A percentile compares a stretch with the other conserved stretches of the same genome.
Evolutionary conservation across 2,888 invertebrate genomes (phyloP).

Genomic region (Caenorhabditis imperialis): DNA sequence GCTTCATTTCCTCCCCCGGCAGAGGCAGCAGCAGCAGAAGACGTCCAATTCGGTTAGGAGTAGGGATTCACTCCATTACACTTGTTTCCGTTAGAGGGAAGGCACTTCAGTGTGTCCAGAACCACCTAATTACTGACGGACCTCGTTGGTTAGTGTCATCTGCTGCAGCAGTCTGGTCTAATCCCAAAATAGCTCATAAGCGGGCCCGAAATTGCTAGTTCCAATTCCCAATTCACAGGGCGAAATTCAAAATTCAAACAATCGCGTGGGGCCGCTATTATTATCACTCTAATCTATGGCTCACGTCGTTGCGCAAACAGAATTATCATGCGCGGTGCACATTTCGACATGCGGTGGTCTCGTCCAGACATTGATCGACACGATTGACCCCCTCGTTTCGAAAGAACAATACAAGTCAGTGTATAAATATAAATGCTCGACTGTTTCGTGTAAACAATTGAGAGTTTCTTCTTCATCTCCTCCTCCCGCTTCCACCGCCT

Average conservation of each 20-base stretch:
- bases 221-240: too few relatives aligned
- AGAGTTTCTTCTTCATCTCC: background rate
- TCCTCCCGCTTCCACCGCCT: background rate
- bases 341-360: too few relatives aligned
- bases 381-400: too few relatives aligned
- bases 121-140: constrained; percentile 37
- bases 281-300: constrained; percentile 53
- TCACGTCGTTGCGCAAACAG: constrained; percentile 44
- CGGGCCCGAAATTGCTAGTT: too few relatives aligned
- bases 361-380: too few relatives aligned
- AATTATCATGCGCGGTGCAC: constrained; percentile 27
- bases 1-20: background rate
- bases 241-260: constrained; percentile 39
- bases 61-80: constrained; percentile 45
- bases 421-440: constrained; percentile 40
- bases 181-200: constrained; percentile 8
- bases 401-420: constrained; percentile 41
- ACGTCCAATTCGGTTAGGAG: constrained; percentile 9
- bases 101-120: background rate
- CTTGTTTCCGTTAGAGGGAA: constrained; percentile 50
- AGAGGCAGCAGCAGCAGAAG: background rate
- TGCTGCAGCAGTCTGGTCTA: background rate
- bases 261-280: constrained; percentile 10
- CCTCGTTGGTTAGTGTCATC: background rate
- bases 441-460: constrained; percentile 46